These are phyloP conservation scores for Benitochromis conjunctus DNA, from an alignment of 2,113 vertebrate genomes.

Conservation along the genomic window DNA sequence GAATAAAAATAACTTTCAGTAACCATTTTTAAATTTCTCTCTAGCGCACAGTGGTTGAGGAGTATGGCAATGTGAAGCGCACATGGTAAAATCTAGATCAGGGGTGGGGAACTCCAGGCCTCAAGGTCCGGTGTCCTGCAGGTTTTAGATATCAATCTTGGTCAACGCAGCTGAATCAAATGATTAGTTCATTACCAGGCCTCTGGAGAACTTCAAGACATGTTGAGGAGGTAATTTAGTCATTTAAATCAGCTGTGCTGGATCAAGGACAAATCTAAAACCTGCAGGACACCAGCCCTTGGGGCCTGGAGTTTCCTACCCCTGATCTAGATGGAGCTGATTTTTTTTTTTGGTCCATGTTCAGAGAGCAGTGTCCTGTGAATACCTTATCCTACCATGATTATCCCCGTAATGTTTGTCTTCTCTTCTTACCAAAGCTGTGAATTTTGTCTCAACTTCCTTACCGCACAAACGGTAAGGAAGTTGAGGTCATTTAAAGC, in stretches of 20 bases:
- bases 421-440: not conserved
- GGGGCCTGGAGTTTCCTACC: not conserved
- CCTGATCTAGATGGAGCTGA: not conserved
- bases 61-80: not conserved
- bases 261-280: not conserved
- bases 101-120: not conserved
- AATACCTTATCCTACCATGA: not conserved
- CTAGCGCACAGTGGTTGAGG: not conserved
- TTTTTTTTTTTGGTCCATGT: not conserved
- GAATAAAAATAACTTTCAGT: not conserved
- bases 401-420: not conserved
- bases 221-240: not conserved
- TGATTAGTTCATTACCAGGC: not conserved
- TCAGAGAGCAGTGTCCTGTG: not conserved
- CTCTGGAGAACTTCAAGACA: not conserved
- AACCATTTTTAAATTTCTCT: not conserved
- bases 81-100: not conserved
- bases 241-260: not conserved
- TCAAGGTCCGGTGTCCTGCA: not conserved
- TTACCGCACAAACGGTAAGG: not conserved
- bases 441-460: not conserved
- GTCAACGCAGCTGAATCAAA: not conserved
- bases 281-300: not conserved
- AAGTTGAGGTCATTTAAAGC: not conserved
- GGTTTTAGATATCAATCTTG: not conserved